These are phyloP conservation scores for Hyposmocoma kahamanoa DNA, from an alignment of 1,140 invertebrate species.

Conservation along the genomic window DNA sequence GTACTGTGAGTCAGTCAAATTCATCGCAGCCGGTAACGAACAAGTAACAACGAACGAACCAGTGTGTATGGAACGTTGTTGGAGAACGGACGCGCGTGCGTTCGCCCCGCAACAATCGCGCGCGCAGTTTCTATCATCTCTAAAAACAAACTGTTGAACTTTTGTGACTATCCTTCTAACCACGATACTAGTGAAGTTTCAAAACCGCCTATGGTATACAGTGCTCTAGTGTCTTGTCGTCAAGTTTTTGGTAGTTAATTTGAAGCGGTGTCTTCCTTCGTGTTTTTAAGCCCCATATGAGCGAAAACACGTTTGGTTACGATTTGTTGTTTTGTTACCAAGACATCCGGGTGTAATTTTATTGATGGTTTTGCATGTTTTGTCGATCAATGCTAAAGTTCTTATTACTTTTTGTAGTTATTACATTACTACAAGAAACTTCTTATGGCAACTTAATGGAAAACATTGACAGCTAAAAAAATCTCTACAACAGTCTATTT, in stretches of 20 bases:
- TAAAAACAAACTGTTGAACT: constrained; percentile 44
- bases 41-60: constrained; percentile 10
- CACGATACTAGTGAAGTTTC: constrained; percentile 37
- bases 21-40: constrained; percentile 32
- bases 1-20: constrained; percentile 56
- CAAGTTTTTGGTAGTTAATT: constrained; percentile 45
- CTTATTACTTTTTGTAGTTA: no score
- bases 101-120: constrained; percentile 18
- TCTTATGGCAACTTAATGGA: no score
- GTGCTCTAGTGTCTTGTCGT: constrained; percentile 33
- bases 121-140: constrained; percentile 19
- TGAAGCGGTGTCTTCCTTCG: constrained; percentile 26
- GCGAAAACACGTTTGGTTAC: constrained; percentile 60
- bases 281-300: constrained; percentile 41
- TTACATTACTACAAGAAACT: no score
- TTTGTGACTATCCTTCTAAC: constrained; percentile 29
- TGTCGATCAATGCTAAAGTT: constrained; percentile 16
- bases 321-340: constrained; percentile 62
- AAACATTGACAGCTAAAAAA: no score
- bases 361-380: constrained; percentile 22
- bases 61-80: constrained; percentile 46
- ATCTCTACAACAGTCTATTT: no score
- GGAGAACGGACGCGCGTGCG: constrained; percentile 36
- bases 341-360: constrained; percentile 54
- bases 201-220: constrained; percentile 26